Percentiles rank a stretch among this genome's conserved stretches.
phyloP scores from a whole-genome alignment of 2,113 vertebrate genomes.

The Sakesphorus luctuosus region DNA sequence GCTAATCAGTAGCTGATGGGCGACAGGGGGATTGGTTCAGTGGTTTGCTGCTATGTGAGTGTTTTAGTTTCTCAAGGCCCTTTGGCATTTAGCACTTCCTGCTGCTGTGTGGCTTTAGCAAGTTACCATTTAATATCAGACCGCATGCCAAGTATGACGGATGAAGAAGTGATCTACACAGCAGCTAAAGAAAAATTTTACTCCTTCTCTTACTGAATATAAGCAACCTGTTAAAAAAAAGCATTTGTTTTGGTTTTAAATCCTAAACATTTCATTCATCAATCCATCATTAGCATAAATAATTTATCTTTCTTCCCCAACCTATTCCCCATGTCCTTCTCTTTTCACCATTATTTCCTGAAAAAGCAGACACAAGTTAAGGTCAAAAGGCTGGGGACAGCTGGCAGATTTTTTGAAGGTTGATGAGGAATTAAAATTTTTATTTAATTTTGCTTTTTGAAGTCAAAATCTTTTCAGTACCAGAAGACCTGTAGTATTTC shows the following conservation, averaged over 20 bases:
- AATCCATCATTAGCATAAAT: neutral
- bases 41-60: neutral
- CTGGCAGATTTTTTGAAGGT: neutral
- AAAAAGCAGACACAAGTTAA: neutral
- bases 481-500: neutral
- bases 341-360: neutral
- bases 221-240: neutral
- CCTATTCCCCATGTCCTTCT: neutral
- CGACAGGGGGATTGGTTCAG: neutral
- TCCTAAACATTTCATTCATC: neutral
- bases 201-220: neutral
- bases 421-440: neutral
- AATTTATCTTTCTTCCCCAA: neutral
- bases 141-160: neutral
- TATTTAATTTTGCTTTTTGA: neutral
- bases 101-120: conserved; percentile 15
- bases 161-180: neutral
- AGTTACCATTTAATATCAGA: conserved; percentile 49
- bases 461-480: neutral
- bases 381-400: neutral
- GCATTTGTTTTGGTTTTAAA: neutral
- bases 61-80: conserved; percentile 27
- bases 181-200: neutral
- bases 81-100: conserved; percentile 60
- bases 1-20: neutral